Base-by-base conservation (phyloP, 1,140 invertebrate genomes). In the Drosophila elegans region DNA sequence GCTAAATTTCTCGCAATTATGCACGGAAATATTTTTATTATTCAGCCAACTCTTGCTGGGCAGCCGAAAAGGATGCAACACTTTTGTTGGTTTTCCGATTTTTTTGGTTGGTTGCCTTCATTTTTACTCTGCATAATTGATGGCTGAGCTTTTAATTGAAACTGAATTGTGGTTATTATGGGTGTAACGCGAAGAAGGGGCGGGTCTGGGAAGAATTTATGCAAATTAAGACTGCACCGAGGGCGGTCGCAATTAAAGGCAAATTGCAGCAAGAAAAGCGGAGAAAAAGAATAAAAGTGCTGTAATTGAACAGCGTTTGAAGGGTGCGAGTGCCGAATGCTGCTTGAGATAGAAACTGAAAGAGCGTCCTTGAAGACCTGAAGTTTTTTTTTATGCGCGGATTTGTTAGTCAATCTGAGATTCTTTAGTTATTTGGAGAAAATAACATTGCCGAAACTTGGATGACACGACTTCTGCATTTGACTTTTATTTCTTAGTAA, bases 81-180 rank as follows among this genome's bases (percentile, higher is more conserved):
- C 16, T 38, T 51, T 13, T 60, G 57, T 63, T 63, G 36, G 42
- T 57, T 44, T n/a, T 25, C 48, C 34, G 7, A 16, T 36, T 67
- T 59, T 46, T 45, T 46, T 16, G 51, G 44, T 55, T 4, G 64
- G 42, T n/a, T 49, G 42, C 10, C 32, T 53, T 25, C 38, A 55
- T 44, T 67, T 56, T 54, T 46, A 16, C 45, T 55, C 68, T 84
- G 69, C 72, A 74, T 75, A 76, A 68, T 82, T 85, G 77, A 66
- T 73, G 66, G 78, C 51, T 49, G 82, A 77, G 81, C 69, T 82
- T 71, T 81, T 85, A 85, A 85, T 81, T 86, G 81, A 72, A 86
- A 71, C 83, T 62, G 48, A 74, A 56, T 78, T 66, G 61, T 38
- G 77, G 80, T 60, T 75, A 74, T 74, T 59, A 75, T 54, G 56